Base-by-base conservation (phyloP, 2,113 vertebrate genomes). In the Oryzias javanicus region DNA sequence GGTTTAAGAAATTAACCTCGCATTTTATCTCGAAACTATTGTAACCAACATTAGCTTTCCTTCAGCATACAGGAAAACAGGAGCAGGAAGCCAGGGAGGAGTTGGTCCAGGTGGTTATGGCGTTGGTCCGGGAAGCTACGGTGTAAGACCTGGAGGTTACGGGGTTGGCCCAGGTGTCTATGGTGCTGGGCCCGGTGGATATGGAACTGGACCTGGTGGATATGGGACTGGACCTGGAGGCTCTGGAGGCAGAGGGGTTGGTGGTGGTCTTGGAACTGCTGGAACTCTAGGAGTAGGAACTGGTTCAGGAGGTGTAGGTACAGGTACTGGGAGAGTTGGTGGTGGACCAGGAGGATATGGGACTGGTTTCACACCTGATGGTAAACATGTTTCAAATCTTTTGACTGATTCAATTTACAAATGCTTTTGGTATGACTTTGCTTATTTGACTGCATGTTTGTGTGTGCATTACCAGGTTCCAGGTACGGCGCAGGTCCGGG, bases 41-140 rank as follows among this genome's bases (percentile, higher is more conserved):
- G 14, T 14, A 65, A 48, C 22, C 2, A 18, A 4, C 44, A 17
- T 52, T 64, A 19, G 60, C 22, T 72, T 68, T 41, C 16, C 47
- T 56, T 35, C 49, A 89, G 89, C 46, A n/a, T 90, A 88, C 80
- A 76, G 87, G 14, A 47, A 55, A 59, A 57, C 72, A 17, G 84
- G 81, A 64, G 67, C 52, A 55, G 80, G 76, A 54, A 64, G 82
- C 42, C 74, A 44, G 51, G 59, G 45, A 54, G 60, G 76, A 4
- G 19, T 78, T 55, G 74, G 72, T n/a, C 74, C 81, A 50, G 83
- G 83, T 0, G 48, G 72, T 16, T 80, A 80, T 40, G 73, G 76
- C 16, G 3, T 13, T 47, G 76, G 73, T 15, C 78, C 63, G 0
- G 80, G 83, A 0, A 63, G 63, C 0, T 85, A 73, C 60, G 82